A percentile compares a stretch with the other conserved stretches of the same genome.
Conservation (phyloP, 2,113 vertebrate genomes). For the Cyanocitta stelleri region DNA sequence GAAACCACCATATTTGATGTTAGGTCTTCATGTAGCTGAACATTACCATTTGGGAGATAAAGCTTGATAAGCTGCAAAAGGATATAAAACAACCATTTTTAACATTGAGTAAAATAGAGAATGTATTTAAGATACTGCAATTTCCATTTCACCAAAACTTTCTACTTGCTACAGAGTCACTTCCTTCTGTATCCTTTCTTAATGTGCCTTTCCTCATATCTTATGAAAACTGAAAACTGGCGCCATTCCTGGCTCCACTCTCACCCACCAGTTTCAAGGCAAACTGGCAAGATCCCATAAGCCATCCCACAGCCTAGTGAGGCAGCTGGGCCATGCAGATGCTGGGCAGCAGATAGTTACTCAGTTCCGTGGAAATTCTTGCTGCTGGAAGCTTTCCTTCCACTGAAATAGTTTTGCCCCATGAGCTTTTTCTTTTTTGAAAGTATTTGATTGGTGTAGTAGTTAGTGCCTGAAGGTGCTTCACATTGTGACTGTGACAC, state of each 20-base stretch:
- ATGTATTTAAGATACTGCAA: neutral
- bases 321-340: neutral
- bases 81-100: neutral
- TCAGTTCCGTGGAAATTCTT: neutral
- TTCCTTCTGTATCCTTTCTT: neutral
- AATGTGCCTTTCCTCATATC: neutral
- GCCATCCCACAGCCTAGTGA: neutral
- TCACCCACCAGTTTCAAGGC: neutral
- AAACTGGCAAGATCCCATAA: neutral
- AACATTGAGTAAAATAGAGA: neutral
- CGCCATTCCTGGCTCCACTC: neutral
- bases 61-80: neutral
- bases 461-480: neutral
- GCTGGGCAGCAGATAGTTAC: neutral
- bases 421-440: neutral
- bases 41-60: neutral
- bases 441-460: neutral
- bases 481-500: neutral
- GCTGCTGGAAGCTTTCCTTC: neutral
- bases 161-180: neutral
- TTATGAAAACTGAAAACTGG: neutral
- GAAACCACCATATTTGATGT: neutral
- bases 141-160: neutral
- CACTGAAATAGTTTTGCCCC: neutral
- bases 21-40: neutral